Percentiles rank a stretch among this genome's conserved stretches.
Conservation (phyloP, 2,113 vertebrate genomes). For the Fukomys damarensis region DNA sequence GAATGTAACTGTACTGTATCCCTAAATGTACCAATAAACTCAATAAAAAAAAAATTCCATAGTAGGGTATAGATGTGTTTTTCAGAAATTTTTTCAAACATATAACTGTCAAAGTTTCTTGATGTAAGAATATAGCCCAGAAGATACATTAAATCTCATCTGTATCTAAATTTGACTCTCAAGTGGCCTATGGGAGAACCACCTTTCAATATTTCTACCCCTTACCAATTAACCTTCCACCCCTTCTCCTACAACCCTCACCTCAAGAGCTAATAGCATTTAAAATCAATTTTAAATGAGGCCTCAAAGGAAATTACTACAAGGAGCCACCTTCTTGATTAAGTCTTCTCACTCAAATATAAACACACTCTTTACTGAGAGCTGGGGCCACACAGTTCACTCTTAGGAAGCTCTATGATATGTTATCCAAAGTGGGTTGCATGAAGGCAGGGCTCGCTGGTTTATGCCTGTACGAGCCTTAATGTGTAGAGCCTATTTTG, state of each 20-base stretch:
- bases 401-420: background rate
- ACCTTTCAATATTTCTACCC: background rate
- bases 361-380: background rate
- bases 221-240: slow-evolving; percentile 63
- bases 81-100: background rate
- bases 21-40: no score
- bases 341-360: background rate
- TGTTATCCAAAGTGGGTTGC: background rate
- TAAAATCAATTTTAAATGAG: slow-evolving; percentile 61
- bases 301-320: slow-evolving; percentile 58
- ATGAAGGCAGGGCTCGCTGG: background rate
- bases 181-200: background rate
- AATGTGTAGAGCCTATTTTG: background rate
- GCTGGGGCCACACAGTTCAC: background rate
- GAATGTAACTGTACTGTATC: no score
- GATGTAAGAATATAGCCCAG: slow-evolving; percentile 5
- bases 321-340: background rate
- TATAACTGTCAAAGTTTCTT: background rate
- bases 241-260: background rate
- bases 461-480: background rate
- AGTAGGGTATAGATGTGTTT: background rate
- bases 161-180: slow-evolving; percentile 17
- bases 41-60: no score
- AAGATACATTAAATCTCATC: background rate
- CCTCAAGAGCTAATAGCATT: slow-evolving; percentile 47